phyloP scores from a whole-genome alignment of 2,113 vertebrate genomes.

The Herpailurus yagouaroundi region DNA sequence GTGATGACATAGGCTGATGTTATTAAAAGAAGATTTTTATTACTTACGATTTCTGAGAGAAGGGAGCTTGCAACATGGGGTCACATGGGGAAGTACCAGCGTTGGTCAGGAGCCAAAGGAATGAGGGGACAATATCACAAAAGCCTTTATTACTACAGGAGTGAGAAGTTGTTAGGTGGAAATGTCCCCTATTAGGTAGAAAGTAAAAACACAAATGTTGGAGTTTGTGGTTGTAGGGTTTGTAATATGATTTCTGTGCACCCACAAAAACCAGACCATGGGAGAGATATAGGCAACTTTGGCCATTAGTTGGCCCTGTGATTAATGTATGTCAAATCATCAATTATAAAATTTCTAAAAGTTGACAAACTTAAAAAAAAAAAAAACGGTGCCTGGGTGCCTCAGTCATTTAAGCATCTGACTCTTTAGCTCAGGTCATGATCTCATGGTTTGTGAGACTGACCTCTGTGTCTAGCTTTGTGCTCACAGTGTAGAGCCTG shows the following conservation, averaged over 20 bases:
- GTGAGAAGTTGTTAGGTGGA: neutral
- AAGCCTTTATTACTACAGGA: neutral
- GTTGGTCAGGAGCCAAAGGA: neutral
- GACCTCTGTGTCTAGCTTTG: no score
- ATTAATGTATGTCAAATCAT: neutral
- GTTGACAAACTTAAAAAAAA: no score
- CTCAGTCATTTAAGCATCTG: no score
- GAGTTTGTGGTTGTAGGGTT: neutral
- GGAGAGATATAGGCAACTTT: neutral
- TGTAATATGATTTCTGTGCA: neutral
- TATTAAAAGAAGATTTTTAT: neutral
- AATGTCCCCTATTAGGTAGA: neutral
- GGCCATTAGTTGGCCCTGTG: neutral
- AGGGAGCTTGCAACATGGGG: neutral
- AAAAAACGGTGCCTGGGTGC: no score
- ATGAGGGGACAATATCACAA: neutral
- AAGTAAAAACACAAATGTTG: neutral
- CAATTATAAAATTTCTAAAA: conserved; percentile 11
- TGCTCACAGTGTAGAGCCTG: no score
- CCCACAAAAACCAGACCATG: neutral
- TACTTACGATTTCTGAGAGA: neutral
- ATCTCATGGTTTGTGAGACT: no score
- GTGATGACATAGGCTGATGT: neutral
- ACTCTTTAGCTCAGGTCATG: no score
- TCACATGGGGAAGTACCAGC: neutral